phyloP scores from a whole-genome alignment of 2,888 invertebrate species.

The Esperia sulphurella region DNA sequence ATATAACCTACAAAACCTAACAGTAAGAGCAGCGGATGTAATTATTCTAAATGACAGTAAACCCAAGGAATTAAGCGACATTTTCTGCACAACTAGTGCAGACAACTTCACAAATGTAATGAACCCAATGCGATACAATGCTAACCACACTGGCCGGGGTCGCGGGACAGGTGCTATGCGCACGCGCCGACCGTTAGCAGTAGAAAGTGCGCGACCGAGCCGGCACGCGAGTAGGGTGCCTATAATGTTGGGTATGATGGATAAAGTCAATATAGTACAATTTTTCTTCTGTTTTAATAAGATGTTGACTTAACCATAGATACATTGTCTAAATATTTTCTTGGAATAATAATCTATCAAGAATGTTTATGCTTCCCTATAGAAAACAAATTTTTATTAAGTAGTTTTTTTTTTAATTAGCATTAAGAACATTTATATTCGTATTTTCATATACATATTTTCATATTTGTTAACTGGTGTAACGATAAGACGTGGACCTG shows the following conservation, averaged over 20 bases:
- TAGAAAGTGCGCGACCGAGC: constrained; percentile 77
- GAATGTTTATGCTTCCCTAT: no score
- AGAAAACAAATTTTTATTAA: no score
- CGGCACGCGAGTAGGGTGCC: constrained; percentile 69
- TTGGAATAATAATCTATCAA: no score
- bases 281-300: no score
- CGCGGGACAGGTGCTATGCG: constrained; percentile 71
- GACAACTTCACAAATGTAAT: constrained; percentile 26
- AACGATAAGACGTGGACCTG: no score
- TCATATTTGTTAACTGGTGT: no score
- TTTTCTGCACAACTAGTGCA: background rate
- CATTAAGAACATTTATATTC: no score
- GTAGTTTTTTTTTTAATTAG: no score
- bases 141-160: constrained; percentile 49
- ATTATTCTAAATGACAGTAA: background rate
- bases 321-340: no score
- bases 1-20: background rate
- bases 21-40: background rate
- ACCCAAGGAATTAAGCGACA: background rate
- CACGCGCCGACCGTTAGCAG: constrained; percentile 78
- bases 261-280: background rate
- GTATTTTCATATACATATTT: no score
- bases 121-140: constrained; percentile 37
- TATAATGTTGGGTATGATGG: constrained; percentile 11
- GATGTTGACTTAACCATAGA: no score